Base-by-base conservation (phyloP, 1,140 invertebrate species). In the Pentalonia nigronervosa region DNA sequence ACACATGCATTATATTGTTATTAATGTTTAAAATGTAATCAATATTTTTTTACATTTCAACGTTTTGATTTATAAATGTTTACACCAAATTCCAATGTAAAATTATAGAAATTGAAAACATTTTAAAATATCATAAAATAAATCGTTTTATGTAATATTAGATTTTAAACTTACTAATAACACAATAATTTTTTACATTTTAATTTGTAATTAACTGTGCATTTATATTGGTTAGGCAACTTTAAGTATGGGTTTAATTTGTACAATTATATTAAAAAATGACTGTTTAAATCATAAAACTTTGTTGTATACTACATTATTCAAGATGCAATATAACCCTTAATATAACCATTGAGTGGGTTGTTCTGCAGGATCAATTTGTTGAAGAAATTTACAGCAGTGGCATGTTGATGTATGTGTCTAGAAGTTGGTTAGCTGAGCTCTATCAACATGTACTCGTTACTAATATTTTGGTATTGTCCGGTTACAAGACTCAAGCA, bases 331-430 rank as follows among this genome's bases (percentile, higher is more conserved):
- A 88, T 83, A 47, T 67, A 45, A 45, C 60, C 25, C 67, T 90
- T 90, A 41, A 34, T 41, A 41, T 41, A 41, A 41, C 41, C 41
- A 41, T 20, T 53, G 50, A 30, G 89, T 90, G 53, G 93, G 92
- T 94, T 94, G 41, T 93, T 94, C 94, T 95, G 93, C 94, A 98
- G 96, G 97, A 97, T 94, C 97, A 98, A 95, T 99, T 99, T 95
- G 97, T 99, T 3, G 98, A 98, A 95, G 97, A 98, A 94, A 97
- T 99, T 11, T 97, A 98, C 94, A 97, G 97, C 50, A 98, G 98
- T 94, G 98, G 98, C 9, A 97, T 99, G 17, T 95, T 99, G 25
- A 97, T 99, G 25, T 99, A 98, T 95, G 95, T 99, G 3, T 99
- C 98, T 9, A 97, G 98, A 0, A 97, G 97, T 1, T 99, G 98